Base-by-base conservation (phyloP, 1,140 invertebrate genomes). In the Lerema accius region DNA sequence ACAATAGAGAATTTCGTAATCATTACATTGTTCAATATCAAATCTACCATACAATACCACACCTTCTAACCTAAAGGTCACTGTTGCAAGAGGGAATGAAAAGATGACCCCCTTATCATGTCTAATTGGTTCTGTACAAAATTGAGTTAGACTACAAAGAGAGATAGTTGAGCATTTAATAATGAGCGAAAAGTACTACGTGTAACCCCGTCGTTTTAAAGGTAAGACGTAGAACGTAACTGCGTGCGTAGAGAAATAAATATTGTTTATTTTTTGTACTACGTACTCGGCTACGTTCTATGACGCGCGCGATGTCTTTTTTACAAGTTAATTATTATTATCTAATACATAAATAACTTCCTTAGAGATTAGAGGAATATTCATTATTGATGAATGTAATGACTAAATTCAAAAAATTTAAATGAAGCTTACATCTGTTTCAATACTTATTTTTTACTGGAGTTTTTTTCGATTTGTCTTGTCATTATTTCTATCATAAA, bases 91-190 rank as follows among this genome's bases (percentile, higher is more conserved):
- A 46, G 45, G 35, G 23, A 23, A 53, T 53, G 1, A 40, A 32
- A 32, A 53, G 16, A 35, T 40, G 17, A 55, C 51, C 50, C 17
- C 39, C 7, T 40, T 48, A 48, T 28, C 15, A 3, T 51, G 0
- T 32, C 39, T 62, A 45, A 63, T 63, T 63, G 17, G 61, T 55
- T 63, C 48, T 9, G 17, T 63, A 55, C n/a, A 37, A 63, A 63
- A 63, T 51, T 48, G 28, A 45, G 42, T 63, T 19, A 35, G 19
- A 42, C 42, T 17, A 63, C 43, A 55, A 46, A 48, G 28, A 42
- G 16, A 17, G 51, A 51, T 42, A 55, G 50, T 51, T 7, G 37
- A 53, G 37, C 50, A 40, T 13, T 39, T 64, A 56, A 64, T 56
- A 19, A 56, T 64, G 62, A 64, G 51, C 51, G 26, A 64, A 64